Evolutionary conservation across 1,140 invertebrate species (phyloP), one percentile per base, ranked within the genome.

Genomic region (Drosophila cardini): DNA sequence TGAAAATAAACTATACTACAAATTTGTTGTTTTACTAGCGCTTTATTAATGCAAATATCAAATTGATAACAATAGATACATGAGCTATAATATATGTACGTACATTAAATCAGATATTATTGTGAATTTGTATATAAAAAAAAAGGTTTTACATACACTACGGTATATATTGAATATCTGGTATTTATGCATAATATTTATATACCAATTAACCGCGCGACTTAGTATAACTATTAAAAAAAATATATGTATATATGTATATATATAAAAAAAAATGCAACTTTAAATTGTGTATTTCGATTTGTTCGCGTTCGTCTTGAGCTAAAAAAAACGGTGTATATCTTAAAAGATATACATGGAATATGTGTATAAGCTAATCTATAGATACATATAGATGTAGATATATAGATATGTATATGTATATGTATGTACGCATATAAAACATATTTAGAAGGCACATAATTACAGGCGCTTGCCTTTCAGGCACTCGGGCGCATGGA

Each of bases 1-100:
- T 4, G 0, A 5, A 26, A 4, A 26, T 26, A 26, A 4, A 26
- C n/a, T n/a, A n/a, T n/a, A n/a, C n/a, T n/a, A n/a, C n/a, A 26
- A 5, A 26, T n/a, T 32, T 13, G 11, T 61, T 11, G 36, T 74
- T 65, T 85, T 79, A 72, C 78, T 86, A 86, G 71, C 67, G 78
- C 78, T 86, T 86, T 86, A 86, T 86, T 86, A 65, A 86, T 86
- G 82, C 71, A 86, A 86, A 86, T 86, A 78, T 86, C 75, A 86
- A 86, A 63, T 78, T 86, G 78, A 86, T 78, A 86, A 86, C 82
- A 86, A 86, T 86, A 81, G 78, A 86, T 86, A 86, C 83, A 86
- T 85, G 71, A 69, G 78, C 78, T 86, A 78, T 72, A 58, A 58
- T 76, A 61, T 80, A 32, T 61, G 55, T 68, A 63, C 46, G 46